Evolutionary conservation across 2,888 invertebrate genomes (phyloP).

Genomic region (Onthophagus sagittarius): DNA sequence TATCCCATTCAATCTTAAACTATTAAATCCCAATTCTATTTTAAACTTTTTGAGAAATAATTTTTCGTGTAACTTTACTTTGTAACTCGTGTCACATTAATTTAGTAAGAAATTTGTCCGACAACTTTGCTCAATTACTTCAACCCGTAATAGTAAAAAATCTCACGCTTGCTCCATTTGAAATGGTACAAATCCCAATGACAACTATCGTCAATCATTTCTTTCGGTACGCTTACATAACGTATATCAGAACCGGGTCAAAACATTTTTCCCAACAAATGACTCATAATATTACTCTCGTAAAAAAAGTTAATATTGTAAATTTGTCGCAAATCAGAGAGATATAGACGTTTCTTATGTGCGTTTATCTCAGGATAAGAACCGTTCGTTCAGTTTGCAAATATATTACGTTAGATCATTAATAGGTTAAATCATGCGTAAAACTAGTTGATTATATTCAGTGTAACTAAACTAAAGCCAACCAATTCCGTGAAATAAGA

Average conservation of each 20-base stretch:
- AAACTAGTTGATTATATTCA: not conserved
- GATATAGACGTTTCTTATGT: not conserved
- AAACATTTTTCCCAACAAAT: conserved; percentile 1
- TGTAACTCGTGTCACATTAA: not conserved
- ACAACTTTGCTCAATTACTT: not conserved
- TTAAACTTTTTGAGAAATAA: not conserved
- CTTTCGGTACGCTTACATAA: conserved; percentile 6
- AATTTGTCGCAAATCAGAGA: not conserved
- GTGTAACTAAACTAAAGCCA: not conserved
- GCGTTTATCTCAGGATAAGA: not conserved
- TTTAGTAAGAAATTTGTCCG: not conserved
- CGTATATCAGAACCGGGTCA: not conserved
- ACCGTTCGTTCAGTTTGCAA: not conserved
- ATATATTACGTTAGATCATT: not conserved
- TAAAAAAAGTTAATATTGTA: not conserved
- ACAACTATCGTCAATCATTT: conserved; percentile 13
- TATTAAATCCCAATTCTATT: not conserved
- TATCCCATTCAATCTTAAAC: not conserved
- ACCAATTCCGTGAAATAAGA: not conserved
- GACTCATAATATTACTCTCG: not conserved
- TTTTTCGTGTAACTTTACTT: not conserved
- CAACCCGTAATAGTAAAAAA: not conserved
- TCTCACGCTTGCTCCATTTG: not conserved
- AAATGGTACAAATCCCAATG: not conserved
- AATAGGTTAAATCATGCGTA: not conserved